Evolutionary conservation across 2,888 invertebrate species (phyloP).

Genomic region (Xylophagus ater): DNA sequence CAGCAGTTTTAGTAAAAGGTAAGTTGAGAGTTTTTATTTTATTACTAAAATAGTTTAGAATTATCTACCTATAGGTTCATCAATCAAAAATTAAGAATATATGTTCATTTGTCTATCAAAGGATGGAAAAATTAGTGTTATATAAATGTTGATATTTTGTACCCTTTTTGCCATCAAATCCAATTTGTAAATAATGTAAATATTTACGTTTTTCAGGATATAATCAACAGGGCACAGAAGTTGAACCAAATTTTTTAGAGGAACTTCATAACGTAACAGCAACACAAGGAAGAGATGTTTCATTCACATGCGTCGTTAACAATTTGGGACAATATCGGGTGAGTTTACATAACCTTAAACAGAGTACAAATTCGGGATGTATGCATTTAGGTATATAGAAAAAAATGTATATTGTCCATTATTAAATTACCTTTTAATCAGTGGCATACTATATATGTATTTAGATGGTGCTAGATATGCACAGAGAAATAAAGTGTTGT

Average conservation of each 20-base stretch:
- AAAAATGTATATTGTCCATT: too few species aligned
- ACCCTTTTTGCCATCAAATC: too few species aligned
- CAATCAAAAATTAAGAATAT: neutral
- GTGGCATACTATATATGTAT: too few species aligned
- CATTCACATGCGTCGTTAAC: constrained; percentile 84
- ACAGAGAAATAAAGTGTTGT: too few species aligned
- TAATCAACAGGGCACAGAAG: constrained; percentile 51
- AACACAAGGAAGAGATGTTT: constrained; percentile 75
- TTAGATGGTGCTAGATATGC: too few species aligned
- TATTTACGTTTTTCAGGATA: too few species aligned
- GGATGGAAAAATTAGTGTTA: neutral
- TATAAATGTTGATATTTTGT: too few species aligned
- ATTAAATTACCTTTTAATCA: too few species aligned
- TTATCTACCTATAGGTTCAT: neutral
- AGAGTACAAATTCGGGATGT: neutral
- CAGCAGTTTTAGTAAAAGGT: constrained; percentile 25
- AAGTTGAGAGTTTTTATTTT: constrained; percentile 14
- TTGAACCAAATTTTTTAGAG: constrained; percentile 70
- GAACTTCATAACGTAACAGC: constrained; percentile 79
- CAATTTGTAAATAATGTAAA: too few species aligned
- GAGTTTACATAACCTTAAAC: constrained; percentile 27
- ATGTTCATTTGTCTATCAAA: neutral
- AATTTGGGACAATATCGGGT: constrained; percentile 81
- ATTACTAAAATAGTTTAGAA: neutral
- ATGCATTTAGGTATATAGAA: neutral